A percentile compares a stretch with the other conserved stretches of the same genome.
phyloP scores from a whole-genome alignment of 1,140 invertebrate genomes.

The Drosophila repletoides region DNA sequence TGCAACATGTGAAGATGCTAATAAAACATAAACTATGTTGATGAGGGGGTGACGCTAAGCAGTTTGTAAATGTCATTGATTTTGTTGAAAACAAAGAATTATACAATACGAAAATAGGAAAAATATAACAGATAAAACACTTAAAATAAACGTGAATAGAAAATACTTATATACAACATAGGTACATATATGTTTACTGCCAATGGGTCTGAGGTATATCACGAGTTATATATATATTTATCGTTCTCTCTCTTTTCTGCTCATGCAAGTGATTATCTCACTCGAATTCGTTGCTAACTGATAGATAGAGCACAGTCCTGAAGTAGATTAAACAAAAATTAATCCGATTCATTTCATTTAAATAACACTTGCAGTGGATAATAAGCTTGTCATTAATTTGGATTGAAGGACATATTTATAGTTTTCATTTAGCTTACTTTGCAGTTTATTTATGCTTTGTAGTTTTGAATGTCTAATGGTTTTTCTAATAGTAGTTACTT shows the following conservation, averaged over 20 bases:
- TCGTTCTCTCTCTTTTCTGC: neutral
- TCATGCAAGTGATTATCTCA: neutral
- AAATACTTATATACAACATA: conserved; percentile 32
- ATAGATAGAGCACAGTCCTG: no score
- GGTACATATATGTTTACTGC: neutral
- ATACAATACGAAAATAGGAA: conserved; percentile 48
- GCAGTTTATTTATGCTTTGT: no score
- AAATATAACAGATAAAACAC: conserved; percentile 48
- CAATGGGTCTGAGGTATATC: no score
- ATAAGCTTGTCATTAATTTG: no score
- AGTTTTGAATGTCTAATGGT: no score
- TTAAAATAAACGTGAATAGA: conserved; percentile 68
- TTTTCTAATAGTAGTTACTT: no score
- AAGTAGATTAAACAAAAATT: no score
- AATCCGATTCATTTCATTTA: no score
- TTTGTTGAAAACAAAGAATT: conserved; percentile 63
- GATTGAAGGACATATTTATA: no score
- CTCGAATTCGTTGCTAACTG: neutral
- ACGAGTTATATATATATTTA: neutral
- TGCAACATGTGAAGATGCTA: conserved; percentile 8
- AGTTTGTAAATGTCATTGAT: conserved; percentile 63
- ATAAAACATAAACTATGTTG: neutral
- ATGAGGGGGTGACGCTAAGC: conserved; percentile 8
- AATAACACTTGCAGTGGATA: no score
- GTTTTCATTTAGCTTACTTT: no score